These are phyloP conservation scores for Podabrus alpinus DNA, from an alignment of 2,888 invertebrate genomes.

Conservation along the genomic window DNA sequence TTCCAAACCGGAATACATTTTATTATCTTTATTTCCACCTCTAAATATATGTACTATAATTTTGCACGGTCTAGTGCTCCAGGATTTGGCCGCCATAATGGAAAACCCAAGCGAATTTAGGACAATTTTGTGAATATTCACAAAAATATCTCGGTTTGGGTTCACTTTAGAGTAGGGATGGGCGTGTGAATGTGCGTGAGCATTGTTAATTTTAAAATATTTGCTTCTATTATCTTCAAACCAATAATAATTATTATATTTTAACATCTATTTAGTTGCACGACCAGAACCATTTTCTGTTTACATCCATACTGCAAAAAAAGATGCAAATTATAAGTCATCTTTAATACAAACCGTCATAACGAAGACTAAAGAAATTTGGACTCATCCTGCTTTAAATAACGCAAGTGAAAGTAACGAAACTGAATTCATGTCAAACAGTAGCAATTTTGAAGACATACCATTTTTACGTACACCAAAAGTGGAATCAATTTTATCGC, in stretches of 20 bases:
- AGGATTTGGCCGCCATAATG: no score
- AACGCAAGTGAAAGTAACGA: not conserved
- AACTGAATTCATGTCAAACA: conserved; percentile 43
- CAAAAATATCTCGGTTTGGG: no score
- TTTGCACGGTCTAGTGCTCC: no score
- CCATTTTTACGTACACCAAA: conserved; percentile 68
- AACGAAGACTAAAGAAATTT: conserved; percentile 57
- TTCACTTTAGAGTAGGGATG: no score
- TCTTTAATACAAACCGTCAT: conserved; percentile 56
- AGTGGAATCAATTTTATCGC: conserved; percentile 34
- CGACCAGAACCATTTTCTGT: conserved; percentile 65
- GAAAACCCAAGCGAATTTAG: no score
- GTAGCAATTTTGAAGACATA: conserved; percentile 59
- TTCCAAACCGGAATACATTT: no score
- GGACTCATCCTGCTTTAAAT: conserved; percentile 48
- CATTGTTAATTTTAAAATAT: no score
- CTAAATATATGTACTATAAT: no score
- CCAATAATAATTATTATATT: not conserved
- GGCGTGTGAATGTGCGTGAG: no score
- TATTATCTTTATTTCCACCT: no score
- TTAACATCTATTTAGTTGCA: conserved; percentile 53
- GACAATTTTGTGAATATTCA: no score
- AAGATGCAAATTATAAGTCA: conserved; percentile 55
- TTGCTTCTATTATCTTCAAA: no score
- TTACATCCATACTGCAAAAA: conserved; percentile 54